Base-by-base conservation (phyloP, 2,888 invertebrate genomes). In the Phyto melanocephala region DNA sequence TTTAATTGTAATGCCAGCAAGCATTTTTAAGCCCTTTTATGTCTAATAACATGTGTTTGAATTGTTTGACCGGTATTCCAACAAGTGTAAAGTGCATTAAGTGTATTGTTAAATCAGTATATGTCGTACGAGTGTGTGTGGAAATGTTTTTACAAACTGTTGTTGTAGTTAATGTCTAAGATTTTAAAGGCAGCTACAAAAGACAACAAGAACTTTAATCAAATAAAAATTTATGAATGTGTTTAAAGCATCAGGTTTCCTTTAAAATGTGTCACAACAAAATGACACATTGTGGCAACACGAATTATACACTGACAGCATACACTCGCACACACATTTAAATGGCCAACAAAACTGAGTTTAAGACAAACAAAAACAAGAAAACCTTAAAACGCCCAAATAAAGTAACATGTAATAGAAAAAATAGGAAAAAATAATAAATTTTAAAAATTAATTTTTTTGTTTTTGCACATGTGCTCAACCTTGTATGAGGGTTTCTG, bases 241-340 rank as follows among this genome's bases (percentile, higher is more conserved):
- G 71, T 82, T 71, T 76, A 56, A 82, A 79, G 82, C 82, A 79
- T 82, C 82, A 82, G 76, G 82, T 82, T 82, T 82, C 82, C 75
- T 82, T 68, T 79, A 82, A 79, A 79, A 82, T 79, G 82, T 82
- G 82, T 79, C 82, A 82, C 79, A 82, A 82, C 79, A 79, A 79
- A 75, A 79, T 82, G 82, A 79, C 82, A 79, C 71, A 82, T 79
- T 82, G 70, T 71, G 79, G 78, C 81, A 77, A 63, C 17, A 33
- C 33, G 50, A 40, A 47, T 40, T 33, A 37, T 13, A 47, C n/a
- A 35, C 40, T 7, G n/a, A 50, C 24, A 11, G 47, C 3, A 13
- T 15, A 37, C 1, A n/a, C 24, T 4, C n/a, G 33, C 54, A 13
- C 45, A 52, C 54, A 47, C 37, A 28, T 28, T 52, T 33, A 40